Base-by-base conservation (phyloP, 2,797 vertebrate species). In the Agapornis canus region DNA sequence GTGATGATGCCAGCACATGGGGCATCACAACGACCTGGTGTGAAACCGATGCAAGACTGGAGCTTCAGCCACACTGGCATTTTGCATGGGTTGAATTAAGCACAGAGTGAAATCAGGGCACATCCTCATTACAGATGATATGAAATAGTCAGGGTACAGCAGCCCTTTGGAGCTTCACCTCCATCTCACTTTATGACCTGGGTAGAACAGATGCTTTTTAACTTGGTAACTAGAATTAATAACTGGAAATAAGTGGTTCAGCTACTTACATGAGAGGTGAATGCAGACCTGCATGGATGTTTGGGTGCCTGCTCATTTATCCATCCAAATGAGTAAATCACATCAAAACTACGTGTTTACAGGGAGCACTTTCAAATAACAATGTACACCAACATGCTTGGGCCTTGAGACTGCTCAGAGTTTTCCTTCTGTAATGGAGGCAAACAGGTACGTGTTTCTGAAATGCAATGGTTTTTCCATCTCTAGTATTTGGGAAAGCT, bases 101-200 rank as follows among this genome's bases (percentile, higher is more conserved):
- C 43, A 66, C 43, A 11, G 9, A 21, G 37, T 42, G 60, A 70
- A 94, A 92, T 40, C 91, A 70, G 40, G 64, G 64, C 84, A 87
- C 11, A 22, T 23, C 51, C 52, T 26, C 39, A 8, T 19, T 70
- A 88, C 40, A 70, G 59, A 70, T 39, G 69, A 76, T 68, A 77
- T 40, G 25, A 60, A 82, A 76, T 31, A 43, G n/a, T 35, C 65
- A 75, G 69, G 90, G 54, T 39, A 83, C 52, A 81, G 14, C 65
- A 86, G 77, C 75, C 66, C 51, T 91, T 87, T 52, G 84, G 78
- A 94, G 60, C 56, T 93, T 75, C 52, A 32, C 77, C 52, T 89
- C 92, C 91, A 89, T 80, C 79, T 92, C 82, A 11, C 80, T 94
- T 68, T 71, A 48, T 61, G 92, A 85, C 82, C 86, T 25, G 61